Base-by-base conservation (phyloP, 2,797 vertebrate species). In the Crocodylus rhombifer region DNA sequence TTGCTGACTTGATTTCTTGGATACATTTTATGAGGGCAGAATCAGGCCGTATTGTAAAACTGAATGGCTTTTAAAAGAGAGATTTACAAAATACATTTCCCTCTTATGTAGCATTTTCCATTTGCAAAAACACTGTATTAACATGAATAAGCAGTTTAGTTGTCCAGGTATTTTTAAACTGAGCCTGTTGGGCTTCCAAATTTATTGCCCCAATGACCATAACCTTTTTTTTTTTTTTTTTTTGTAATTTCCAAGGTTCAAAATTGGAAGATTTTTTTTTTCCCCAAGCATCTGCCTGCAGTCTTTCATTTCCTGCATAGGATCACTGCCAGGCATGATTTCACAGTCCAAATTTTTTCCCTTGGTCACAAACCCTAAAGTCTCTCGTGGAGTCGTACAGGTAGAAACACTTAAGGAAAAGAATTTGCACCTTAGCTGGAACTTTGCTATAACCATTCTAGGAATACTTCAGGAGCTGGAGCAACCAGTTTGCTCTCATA, bases 211-310 rank as follows among this genome's bases (percentile, higher is more conserved):
- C 56, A 51, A 51, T 51, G 42, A 51, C 76, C 7, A 36, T 15
- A 2, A 3, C 4, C 2, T 26, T 74, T 58, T 82, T 25, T 51
- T n/a, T 30, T 63, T n/a, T 56, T 2, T 55, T 65, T 3, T 23
- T 0, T 1, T 13, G 62, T 42, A 9, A 55, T 51, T 51, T 51
- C 42, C 42, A 51, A 51, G 73, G 18, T 73, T 3, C 16, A 33
- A 83, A 82, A 82, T 77, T 4, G 56, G 71, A 80, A 57, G 36
- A 18, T 4, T 5, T 2, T 93, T 91, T 61, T 86, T 56, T 67
- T 51, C 25, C 0, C 0, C 17, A 20, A 25, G 76, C 62, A 58
- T 36, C 11, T 33, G 26, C 21, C 2, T 16, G 33, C 26, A n/a
- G 71, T 62, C 67, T 6, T 86, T 67, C 2, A 1, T 30, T 67